A percentile compares a stretch with the other conserved stretches of the same genome.
These are phyloP conservation scores for Papilio elwesi DNA, from an alignment of 2,888 invertebrate species.

Conservation along the genomic window DNA sequence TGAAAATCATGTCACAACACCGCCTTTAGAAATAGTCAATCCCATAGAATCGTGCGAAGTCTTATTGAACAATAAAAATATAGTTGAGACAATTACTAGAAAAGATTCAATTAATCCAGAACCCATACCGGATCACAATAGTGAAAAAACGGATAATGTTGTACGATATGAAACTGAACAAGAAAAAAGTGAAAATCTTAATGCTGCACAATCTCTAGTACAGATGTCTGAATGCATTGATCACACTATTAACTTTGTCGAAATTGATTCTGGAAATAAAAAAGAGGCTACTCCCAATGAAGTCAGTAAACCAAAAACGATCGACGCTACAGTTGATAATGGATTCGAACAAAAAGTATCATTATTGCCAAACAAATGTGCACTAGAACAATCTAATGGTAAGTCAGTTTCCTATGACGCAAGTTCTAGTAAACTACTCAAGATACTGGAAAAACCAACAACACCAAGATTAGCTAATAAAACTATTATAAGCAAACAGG, in stretches of 20 bases:
- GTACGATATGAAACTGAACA: conserved; percentile 73
- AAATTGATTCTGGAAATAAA: conserved; percentile 55
- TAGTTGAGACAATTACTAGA: conserved; percentile 43
- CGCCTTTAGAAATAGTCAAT: conserved; percentile 43
- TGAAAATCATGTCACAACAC: conserved; percentile 46
- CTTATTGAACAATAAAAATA: conserved; percentile 49
- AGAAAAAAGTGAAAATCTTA: conserved; percentile 78
- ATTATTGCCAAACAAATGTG: conserved; percentile 58
- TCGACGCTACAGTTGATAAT: conserved; percentile 31
- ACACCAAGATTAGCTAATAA: conserved; percentile 63
- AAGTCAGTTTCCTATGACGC: conserved; percentile 65
- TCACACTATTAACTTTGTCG: conserved; percentile 65
- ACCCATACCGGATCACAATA: neutral
- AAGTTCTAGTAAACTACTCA: conserved; percentile 82
- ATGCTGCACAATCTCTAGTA: conserved; percentile 79
- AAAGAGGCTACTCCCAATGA: conserved; percentile 47
- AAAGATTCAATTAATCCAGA: conserved; percentile 15
- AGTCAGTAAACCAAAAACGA: conserved; percentile 38
- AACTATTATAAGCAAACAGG: conserved; percentile 61
- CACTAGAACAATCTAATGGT: conserved; percentile 52
- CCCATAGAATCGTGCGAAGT: conserved; percentile 30
- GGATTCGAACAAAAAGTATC: conserved; percentile 61
- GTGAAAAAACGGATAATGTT: conserved; percentile 55
- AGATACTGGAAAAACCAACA: conserved; percentile 82
- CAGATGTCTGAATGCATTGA: conserved; percentile 80